Percentiles rank a stretch among this genome's conserved stretches.
Evolutionary conservation across 2,888 invertebrate genomes (phyloP).

Genomic region (Boloria selene): DNA sequence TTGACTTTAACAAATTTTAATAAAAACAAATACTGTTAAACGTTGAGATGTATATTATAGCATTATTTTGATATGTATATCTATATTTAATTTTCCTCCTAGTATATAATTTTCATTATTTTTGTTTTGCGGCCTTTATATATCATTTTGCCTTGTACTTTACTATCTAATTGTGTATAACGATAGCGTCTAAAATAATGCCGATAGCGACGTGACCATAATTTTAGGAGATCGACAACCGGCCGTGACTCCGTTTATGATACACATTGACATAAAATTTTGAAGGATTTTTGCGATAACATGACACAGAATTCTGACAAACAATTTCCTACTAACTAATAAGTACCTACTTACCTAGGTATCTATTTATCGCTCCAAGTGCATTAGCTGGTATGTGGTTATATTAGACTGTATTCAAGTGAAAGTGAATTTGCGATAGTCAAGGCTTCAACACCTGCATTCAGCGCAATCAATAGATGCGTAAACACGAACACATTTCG

Average conservation of each 20-base stretch:
- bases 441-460: slow-evolving; percentile 58
- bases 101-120: background rate
- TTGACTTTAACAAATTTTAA: slow-evolving; percentile 7
- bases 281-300: slow-evolving; percentile 74
- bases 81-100: background rate
- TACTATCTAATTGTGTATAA: slow-evolving; percentile 56
- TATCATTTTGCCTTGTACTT: slow-evolving; percentile 45
- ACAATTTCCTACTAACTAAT: slow-evolving; percentile 43
- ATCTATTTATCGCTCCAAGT: slow-evolving; percentile 11
- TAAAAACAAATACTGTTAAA: background rate
- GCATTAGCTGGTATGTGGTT: slow-evolving; percentile 12
- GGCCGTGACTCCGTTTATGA: slow-evolving; percentile 76
- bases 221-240: slow-evolving; percentile 79
- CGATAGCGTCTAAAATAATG: slow-evolving; percentile 56
- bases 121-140: slow-evolving; percentile 34
- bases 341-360: slow-evolving; percentile 33
- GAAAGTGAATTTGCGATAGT: slow-evolving; percentile 61
- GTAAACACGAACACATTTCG: slow-evolving; percentile 37
- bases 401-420: slow-evolving; percentile 35
- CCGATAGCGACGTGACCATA: slow-evolving; percentile 69
- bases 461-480: slow-evolving; percentile 38
- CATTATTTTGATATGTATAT: background rate
- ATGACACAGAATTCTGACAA: slow-evolving; percentile 57
- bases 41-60: background rate
- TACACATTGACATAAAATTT: slow-evolving; percentile 57